Evolutionary conservation across 2,113 vertebrate species (phyloP).

Genomic region (Vicugna pacos): DNA sequence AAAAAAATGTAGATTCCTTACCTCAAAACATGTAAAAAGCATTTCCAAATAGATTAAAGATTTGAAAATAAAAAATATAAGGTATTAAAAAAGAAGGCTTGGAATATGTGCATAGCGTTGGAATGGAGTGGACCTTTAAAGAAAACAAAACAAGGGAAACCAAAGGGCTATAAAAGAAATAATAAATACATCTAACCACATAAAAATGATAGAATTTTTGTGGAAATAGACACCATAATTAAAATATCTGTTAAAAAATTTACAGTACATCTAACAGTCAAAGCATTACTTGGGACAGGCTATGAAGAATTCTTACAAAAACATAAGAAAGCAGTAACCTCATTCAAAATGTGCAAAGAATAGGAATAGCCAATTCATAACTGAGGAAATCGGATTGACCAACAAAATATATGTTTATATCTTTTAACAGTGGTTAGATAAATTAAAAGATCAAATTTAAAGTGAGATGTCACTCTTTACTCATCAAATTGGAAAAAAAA

Average conservation of each 20-base stretch:
- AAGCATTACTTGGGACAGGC: neutral
- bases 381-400: neutral
- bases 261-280: neutral
- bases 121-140: neutral
- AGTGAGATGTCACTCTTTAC: neutral
- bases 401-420: neutral
- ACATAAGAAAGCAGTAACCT: neutral
- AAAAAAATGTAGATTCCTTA: neutral
- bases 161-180: neutral
- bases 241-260: neutral
- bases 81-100: neutral
- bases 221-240: neutral
- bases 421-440: neutral
- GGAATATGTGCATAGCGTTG: neutral
- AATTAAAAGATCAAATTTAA: neutral
- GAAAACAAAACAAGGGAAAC: neutral
- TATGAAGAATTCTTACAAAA: neutral
- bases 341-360: neutral
- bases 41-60: neutral
- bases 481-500: neutral
- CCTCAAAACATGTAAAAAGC: neutral
- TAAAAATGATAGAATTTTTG: neutral
- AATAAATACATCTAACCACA: neutral
- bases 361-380: neutral
- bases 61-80: conserved; percentile 20